Percentiles rank a stretch among this genome's conserved stretches.
Conservation (phyloP, 2,113 vertebrate genomes). For the Tichodroma muraria region DNA sequence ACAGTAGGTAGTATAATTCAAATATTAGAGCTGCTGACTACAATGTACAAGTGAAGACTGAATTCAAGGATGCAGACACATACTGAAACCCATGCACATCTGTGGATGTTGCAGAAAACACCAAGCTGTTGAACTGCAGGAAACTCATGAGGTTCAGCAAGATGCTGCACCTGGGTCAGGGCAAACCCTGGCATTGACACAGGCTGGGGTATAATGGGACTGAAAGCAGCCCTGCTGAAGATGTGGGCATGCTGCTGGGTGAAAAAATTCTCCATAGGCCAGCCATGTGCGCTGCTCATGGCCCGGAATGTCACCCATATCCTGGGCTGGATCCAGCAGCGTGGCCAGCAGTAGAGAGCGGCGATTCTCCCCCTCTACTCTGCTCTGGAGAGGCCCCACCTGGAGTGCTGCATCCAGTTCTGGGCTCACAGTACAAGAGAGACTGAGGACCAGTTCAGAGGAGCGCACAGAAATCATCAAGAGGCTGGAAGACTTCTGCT, state of each 20-base stretch:
- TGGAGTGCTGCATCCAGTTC: neutral
- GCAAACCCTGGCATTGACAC: neutral
- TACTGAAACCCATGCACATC: neutral
- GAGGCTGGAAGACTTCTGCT: neutral
- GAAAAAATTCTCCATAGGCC: neutral
- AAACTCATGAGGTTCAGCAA: neutral
- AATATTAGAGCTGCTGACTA: neutral
- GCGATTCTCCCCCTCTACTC: fast-evolving
- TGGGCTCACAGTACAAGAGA: neutral
- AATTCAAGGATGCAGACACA: neutral
- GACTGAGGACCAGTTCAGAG: neutral
- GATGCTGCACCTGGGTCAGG: neutral
- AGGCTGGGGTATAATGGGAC: neutral
- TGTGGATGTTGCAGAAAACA: neutral
- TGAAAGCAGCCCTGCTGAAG: neutral
- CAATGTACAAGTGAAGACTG: neutral
- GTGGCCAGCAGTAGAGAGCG: neutral
- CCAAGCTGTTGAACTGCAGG: neutral
- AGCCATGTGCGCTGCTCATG: fast-evolving
- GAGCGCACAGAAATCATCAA: neutral
- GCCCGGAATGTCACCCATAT: neutral
- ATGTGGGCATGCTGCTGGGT: fast-evolving
- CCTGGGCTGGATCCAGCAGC: neutral
- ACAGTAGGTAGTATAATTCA: neutral
- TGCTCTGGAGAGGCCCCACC: neutral